Base-by-base conservation (phyloP, 2,797 vertebrate species). In the Microctenopoma stevenorrisi region DNA sequence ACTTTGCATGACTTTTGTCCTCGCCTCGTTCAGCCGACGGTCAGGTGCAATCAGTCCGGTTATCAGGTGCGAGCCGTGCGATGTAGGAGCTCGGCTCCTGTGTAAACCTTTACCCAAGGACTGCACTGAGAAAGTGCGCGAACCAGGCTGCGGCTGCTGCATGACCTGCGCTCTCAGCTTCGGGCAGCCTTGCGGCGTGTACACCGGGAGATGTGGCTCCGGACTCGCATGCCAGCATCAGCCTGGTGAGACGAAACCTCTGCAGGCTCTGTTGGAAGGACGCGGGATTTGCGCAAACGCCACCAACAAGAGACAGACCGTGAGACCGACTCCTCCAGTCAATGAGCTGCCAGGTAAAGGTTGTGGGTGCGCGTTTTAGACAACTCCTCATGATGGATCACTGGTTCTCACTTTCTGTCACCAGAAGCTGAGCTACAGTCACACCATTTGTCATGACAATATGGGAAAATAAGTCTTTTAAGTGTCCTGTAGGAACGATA, bases 71-170 rank as follows among this genome's bases (percentile, higher is more conserved):
- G 96, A 96, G 71, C 95, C 95, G 0, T 97, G 96, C 82, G 96
- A 96, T 25, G 78, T 74, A 1, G 90, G 84, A 22, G 95, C 95
- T 30, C 88, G 94, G 64, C 93, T 94, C 53, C 88, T 93, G 74
- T 97, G 96, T 92, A 94, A 92, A 66, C 95, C 95, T 6, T 71
- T 95, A 57, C 89, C 91, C 70, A 78, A 93, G 16, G 93, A 93
- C 55, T 97, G 96, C 83, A 58, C 91, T 2, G 96, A 98, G 84
- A 80, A 72, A 33, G 95, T 96, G 69, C 95, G 94, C 14, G 96
- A 98, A 51, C 95, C 96, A 0, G 96, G 96, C 78, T 97, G 96
- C 83, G 96, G 96, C 78, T 97, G 96, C 92, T 97, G 96, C 91
- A 55, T 94, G 92, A 96, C 95, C 2, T 98, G 96, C 83, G 96